Evolutionary conservation across 2,113 vertebrate species (phyloP).

Genomic region (Pholis gunnellus): DNA sequence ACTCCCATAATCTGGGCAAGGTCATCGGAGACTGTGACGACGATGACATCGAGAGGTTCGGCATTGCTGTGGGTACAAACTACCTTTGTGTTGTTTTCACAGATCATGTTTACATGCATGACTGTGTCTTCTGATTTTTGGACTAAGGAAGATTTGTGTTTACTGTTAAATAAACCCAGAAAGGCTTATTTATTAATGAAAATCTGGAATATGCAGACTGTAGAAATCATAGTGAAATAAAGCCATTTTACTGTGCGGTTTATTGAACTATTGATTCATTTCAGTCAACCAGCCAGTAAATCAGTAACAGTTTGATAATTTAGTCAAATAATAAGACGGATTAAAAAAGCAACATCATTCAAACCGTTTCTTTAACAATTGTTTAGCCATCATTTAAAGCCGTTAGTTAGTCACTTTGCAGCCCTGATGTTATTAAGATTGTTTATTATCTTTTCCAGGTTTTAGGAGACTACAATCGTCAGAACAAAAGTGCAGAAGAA

Average conservation of each 20-base stretch:
- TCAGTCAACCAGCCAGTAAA: neutral
- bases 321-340: neutral
- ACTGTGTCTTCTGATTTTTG: neutral
- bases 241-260: neutral
- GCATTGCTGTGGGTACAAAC: slow-evolving; percentile 92
- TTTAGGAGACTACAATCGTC: slow-evolving; percentile 93
- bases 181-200: neutral
- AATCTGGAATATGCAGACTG: no score
- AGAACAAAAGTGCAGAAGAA: slow-evolving; percentile 88
- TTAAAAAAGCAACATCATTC: neutral
- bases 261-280: neutral
- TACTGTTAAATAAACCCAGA: neutral
- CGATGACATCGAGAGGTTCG: slow-evolving; percentile 92
- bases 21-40: slow-evolving; percentile 88
- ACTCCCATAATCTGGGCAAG: slow-evolving; percentile 82
- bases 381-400: neutral
- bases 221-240: no score
- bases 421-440: neutral
- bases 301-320: neutral
- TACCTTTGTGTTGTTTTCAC: neutral
- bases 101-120: neutral
- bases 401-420: neutral
- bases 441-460: slow-evolving; percentile 82
- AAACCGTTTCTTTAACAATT: neutral
- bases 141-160: neutral